These are phyloP conservation scores for Lophius americanus DNA, from an alignment of 2,797 vertebrate genomes.

Conservation along the genomic window DNA sequence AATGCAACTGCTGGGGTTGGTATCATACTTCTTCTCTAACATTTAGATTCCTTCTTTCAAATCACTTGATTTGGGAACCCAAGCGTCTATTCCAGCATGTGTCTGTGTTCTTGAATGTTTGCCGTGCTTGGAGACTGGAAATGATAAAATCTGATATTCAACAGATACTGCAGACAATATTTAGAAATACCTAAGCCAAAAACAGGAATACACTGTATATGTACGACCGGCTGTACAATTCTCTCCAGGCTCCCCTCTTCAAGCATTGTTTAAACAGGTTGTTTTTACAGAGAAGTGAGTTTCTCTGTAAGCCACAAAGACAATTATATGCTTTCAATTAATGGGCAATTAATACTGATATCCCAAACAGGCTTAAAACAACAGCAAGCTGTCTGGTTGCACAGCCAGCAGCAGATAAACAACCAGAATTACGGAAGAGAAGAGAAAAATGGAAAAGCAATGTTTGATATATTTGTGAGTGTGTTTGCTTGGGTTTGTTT, in stretches of 20 bases:
- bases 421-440: constrained; percentile 7
- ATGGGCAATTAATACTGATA: constrained; percentile 42
- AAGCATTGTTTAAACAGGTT: constrained; percentile 7
- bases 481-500: not conserved
- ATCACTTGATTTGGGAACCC: too few relatives aligned
- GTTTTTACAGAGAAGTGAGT: constrained; percentile 3
- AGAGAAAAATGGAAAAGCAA: constrained; percentile 8
- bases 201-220: not conserved
- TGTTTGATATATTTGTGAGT: constrained; percentile 11
- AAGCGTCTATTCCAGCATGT: not conserved
- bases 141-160: too few relatives aligned
- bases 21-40: too few relatives aligned
- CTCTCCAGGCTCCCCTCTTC: not conserved
- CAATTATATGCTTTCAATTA: constrained; percentile 15
- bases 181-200: not conserved
- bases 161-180: not conserved
- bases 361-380: constrained; percentile 23
- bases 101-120: not conserved
- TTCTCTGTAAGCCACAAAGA: constrained; percentile 19
- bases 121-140: too few relatives aligned
- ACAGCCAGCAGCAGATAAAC: constrained; percentile 39
- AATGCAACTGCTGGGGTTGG: too few relatives aligned
- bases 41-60: too few relatives aligned
- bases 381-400: constrained; percentile 21
- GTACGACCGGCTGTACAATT: not conserved